Conservation (phyloP, 2,888 invertebrate species). For the Mesoligia furuncula region DNA sequence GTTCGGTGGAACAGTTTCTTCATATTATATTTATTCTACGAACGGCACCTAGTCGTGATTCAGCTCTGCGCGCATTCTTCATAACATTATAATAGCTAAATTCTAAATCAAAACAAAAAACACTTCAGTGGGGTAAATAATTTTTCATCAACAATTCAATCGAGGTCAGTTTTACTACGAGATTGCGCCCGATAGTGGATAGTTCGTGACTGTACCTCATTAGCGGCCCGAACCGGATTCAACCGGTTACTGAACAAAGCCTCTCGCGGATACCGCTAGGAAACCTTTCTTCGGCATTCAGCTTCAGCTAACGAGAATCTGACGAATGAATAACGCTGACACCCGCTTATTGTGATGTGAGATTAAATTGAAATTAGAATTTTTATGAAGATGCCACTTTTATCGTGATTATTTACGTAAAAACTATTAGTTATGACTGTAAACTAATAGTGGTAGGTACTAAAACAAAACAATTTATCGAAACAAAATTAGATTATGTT, state of each 20-base stretch:
- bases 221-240: slow-evolving; percentile 81
- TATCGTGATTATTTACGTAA: background rate
- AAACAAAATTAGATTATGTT: background rate
- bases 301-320: slow-evolving; percentile 80
- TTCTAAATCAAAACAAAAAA: slow-evolving; percentile 32
- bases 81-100: background rate
- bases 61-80: no score
- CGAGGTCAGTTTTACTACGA: slow-evolving; percentile 68
- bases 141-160: slow-evolving; percentile 51
- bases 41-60: background rate
- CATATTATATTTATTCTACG: background rate
- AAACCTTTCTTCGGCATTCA: slow-evolving; percentile 75
- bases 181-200: slow-evolving; percentile 66
- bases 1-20: background rate
- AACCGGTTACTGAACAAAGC: slow-evolving; percentile 82
- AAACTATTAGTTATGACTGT: background rate
- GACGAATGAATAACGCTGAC: slow-evolving; percentile 67
- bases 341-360: slow-evolving; percentile 52
- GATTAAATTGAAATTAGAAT: slow-evolving; percentile 63
- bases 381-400: slow-evolving; percentile 1
- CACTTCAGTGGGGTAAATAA: slow-evolving; percentile 7
- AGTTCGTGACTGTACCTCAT: slow-evolving; percentile 83
- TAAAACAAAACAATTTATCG: background rate
- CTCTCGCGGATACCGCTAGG: slow-evolving; percentile 76
- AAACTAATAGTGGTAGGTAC: no score